Conservation (phyloP, 2,797 vertebrate genomes). For the Squalus acanthias region DNA sequence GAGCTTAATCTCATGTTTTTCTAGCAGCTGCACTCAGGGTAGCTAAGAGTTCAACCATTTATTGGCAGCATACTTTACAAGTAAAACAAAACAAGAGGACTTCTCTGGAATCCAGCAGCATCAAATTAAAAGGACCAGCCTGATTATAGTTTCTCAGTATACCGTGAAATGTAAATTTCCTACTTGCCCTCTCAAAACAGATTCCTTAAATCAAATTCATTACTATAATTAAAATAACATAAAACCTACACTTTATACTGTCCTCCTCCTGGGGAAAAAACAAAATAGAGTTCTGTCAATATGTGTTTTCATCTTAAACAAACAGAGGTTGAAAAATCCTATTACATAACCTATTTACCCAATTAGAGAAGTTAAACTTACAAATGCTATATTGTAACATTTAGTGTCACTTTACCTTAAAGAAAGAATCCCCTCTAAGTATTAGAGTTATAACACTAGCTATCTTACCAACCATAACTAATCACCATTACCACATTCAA, state of each 20-base stretch:
- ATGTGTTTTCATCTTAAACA: neutral
- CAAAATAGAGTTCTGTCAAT: neutral
- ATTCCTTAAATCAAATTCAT: neutral
- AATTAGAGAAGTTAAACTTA: neutral
- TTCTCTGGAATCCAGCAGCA: neutral
- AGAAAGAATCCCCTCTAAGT: neutral
- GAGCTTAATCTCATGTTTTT: neutral
- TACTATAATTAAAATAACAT: neutral
- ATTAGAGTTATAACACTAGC: neutral
- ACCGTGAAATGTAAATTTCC: neutral
- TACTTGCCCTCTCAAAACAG: neutral
- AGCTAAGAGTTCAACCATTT: conserved; percentile 2
- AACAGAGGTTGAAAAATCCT: neutral
- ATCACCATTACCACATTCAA: neutral
- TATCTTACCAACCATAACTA: neutral
- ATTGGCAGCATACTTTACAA: conserved; percentile 17
- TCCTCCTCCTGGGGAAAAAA: neutral
- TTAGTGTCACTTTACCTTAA: neutral
- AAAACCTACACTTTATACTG: neutral
- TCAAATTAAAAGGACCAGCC: conserved; percentile 7
- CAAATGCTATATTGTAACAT: conserved; percentile 4
- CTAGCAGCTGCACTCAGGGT: neutral
- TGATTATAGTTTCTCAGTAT: neutral
- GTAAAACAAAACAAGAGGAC: neutral
- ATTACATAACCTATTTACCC: neutral